phyloP scores from a whole-genome alignment of 2,888 invertebrate genomes.

The Bruchidius siliquastri region DNA sequence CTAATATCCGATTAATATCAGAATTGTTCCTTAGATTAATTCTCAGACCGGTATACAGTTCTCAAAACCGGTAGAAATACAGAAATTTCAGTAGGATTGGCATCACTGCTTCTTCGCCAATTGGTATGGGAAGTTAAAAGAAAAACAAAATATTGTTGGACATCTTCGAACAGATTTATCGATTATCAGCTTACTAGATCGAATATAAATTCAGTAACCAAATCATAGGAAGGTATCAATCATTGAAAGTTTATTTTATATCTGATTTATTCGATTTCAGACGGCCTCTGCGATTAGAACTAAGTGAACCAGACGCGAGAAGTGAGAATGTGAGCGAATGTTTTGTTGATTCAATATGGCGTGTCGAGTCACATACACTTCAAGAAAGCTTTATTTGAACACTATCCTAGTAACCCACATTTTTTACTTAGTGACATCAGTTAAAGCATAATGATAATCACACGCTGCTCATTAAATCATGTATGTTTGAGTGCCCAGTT shows the following conservation, averaged over 20 bases:
- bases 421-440: not conserved
- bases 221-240: too few relatives aligned
- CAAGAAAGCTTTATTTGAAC: not conserved
- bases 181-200: too few relatives aligned
- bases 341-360: not conserved
- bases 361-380: not conserved
- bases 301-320: not conserved
- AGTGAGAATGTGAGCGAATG: not conserved
- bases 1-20: too few relatives aligned
- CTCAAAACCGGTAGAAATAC: too few relatives aligned
- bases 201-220: too few relatives aligned
- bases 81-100: too few relatives aligned
- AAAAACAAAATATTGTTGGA: too few relatives aligned
- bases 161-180: too few relatives aligned
- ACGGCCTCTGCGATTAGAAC: not conserved
- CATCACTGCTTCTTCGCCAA: too few relatives aligned
- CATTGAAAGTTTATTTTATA: not conserved
- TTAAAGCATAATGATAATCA: not conserved
- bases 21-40: too few relatives aligned
- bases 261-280: not conserved
- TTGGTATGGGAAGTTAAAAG: too few relatives aligned
- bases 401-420: not conserved
- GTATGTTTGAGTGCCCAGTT: not conserved
- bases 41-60: too few relatives aligned
- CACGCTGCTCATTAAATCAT: not conserved